A percentile compares a stretch with the other conserved stretches of the same genome.
Evolutionary conservation across 1,140 invertebrate species (phyloP).

Genomic region (Achatina immaculata): DNA sequence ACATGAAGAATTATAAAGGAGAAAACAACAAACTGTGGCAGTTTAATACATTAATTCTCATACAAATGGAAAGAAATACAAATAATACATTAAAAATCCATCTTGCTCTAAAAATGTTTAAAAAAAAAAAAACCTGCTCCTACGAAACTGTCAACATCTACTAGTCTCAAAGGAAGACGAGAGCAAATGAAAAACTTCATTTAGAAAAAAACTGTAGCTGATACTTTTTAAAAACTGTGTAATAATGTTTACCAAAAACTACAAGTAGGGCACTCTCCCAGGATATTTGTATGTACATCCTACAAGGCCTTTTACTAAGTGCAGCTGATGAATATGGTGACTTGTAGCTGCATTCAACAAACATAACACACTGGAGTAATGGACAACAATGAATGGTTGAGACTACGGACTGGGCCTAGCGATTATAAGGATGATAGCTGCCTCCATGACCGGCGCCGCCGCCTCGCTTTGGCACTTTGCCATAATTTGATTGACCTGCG

Average conservation of each 20-base stretch:
- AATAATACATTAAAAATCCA: conserved; percentile 25
- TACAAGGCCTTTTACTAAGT: too few species aligned
- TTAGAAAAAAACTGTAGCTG: background rate
- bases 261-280: too few species aligned
- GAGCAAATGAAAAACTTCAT: background rate
- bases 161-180: conserved; percentile 22
- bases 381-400: conserved; percentile 15
- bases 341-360: background rate
- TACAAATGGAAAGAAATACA: conserved; percentile 31
- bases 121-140: background rate
- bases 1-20: too few species aligned
- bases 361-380: background rate
- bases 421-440: conserved; percentile 50
- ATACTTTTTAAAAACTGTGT: background rate
- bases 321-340: too few species aligned
- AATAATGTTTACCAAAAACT: too few species aligned
- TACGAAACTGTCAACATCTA: background rate
- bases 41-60: conserved; percentile 37
- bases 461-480: conserved; percentile 50
- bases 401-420: conserved; percentile 35
- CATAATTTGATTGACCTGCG: conserved; percentile 45
- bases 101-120: background rate
- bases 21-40: conserved; percentile 30
- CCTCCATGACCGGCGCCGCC: conserved; percentile 45
- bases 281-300: too few species aligned